phyloP scores from a whole-genome alignment of 37 sponge, comb jelly and placozoan species.

The Geodia barretti region DNA sequence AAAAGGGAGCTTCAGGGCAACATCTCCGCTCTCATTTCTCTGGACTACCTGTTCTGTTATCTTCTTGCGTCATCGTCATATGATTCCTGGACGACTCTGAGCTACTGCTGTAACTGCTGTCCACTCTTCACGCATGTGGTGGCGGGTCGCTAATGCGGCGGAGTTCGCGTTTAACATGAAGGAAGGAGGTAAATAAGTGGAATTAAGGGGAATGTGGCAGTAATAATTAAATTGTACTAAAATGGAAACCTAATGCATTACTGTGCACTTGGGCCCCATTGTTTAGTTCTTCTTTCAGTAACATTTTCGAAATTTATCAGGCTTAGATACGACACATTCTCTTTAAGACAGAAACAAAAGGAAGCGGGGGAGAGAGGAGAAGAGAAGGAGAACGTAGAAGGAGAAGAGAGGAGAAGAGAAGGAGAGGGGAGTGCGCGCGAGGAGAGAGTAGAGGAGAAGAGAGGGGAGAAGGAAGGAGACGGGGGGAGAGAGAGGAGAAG shows the following conservation, averaged over 20 bases:
- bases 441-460: not conserved
- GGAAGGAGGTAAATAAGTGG: too few species aligned
- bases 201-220: too few species aligned
- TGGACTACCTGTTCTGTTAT: not conserved
- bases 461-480: not conserved
- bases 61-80: not conserved
- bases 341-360: not conserved
- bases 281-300: too few species aligned
- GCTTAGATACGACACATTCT: not conserved
- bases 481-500: not conserved
- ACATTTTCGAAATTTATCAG: too few species aligned
- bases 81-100: not conserved
- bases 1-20: too few species aligned
- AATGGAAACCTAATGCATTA: too few species aligned
- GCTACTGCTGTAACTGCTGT: not conserved
- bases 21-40: too few species aligned
- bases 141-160: too few species aligned
- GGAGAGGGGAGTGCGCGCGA: conserved; percentile 1
- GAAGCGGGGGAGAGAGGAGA: conserved; percentile 2
- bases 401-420: not conserved
- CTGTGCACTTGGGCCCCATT: too few species aligned
- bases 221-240: too few species aligned
- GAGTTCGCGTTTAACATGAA: too few species aligned
- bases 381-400: not conserved
- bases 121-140: too few species aligned